phyloP scores from a whole-genome alignment of 92 coral and sea anemone species.

The Porites cylindrica region DNA sequence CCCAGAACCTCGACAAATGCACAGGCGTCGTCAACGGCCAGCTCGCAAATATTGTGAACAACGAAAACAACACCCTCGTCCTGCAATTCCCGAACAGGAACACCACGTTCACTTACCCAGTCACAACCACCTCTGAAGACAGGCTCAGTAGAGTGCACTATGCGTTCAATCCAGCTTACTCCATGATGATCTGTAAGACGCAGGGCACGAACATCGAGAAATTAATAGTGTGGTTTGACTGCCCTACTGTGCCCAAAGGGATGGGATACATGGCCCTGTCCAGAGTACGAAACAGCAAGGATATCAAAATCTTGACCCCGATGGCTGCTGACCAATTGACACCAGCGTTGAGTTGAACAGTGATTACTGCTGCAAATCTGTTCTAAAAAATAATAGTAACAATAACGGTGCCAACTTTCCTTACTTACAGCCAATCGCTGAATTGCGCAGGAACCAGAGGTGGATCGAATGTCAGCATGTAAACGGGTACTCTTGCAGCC shows the following conservation, averaged over 20 bases:
- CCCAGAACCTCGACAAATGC: conserved; percentile 29
- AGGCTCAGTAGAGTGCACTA: too few relatives aligned
- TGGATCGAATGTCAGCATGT: too few relatives aligned
- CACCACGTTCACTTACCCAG: too few relatives aligned
- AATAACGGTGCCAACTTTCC: too few relatives aligned
- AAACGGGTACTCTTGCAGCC: too few relatives aligned
- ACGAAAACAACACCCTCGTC: conserved; percentile 1
- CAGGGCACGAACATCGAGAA: conserved; percentile 46
- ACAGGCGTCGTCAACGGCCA: conserved; percentile 57
- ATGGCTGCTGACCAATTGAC: neutral
- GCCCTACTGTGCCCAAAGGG: conserved; percentile 19
- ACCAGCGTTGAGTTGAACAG: neutral
- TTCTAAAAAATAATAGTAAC: too few relatives aligned
- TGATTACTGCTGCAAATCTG: neutral
- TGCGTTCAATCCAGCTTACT: neutral
- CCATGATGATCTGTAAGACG: conserved; percentile 49
- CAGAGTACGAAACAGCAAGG: neutral
- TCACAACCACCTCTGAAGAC: too few relatives aligned
- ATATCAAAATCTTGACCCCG: neutral
- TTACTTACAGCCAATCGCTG: too few relatives aligned
- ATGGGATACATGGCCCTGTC: conserved; percentile 42
- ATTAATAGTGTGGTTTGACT: conserved; percentile 34
- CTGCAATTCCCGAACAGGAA: too few relatives aligned
- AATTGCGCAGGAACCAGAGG: too few relatives aligned
- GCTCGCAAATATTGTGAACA: neutral